These are phyloP conservation scores for Ernsta delagoae DNA, from an alignment of 2,888 invertebrate genomes.

Conservation along the genomic window DNA sequence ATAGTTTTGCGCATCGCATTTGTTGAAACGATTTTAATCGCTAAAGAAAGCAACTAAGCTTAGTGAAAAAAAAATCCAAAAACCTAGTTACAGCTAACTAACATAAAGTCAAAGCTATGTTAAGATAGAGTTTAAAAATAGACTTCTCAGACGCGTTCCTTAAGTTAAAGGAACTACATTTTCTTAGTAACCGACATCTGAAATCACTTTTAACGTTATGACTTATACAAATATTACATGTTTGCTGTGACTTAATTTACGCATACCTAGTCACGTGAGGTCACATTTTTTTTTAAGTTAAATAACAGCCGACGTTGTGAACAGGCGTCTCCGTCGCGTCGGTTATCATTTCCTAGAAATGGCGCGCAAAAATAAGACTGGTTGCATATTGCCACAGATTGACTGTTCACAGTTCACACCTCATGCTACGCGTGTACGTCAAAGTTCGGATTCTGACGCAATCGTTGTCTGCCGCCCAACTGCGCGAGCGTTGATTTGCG, in stretches of 20 bases:
- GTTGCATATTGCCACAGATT: slow-evolving; percentile 45
- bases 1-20: too few species aligned
- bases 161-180: too few species aligned
- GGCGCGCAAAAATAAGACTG: slow-evolving; percentile 34
- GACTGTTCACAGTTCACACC: slow-evolving; percentile 44
- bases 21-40: too few species aligned
- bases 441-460: slow-evolving; percentile 48
- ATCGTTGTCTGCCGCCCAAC: slow-evolving; percentile 37
- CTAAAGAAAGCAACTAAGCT: too few species aligned
- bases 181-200: neutral
- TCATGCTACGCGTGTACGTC: slow-evolving; percentile 47
- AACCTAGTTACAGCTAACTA: too few species aligned
- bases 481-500: slow-evolving; percentile 22
- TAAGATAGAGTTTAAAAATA: too few species aligned
- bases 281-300: slow-evolving; percentile 23
- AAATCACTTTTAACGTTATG: neutral
- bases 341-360: slow-evolving; percentile 34
- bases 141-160: too few species aligned
- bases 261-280: slow-evolving; percentile 11
- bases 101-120: too few species aligned
- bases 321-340: slow-evolving; percentile 6
- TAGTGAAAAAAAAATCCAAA: too few species aligned
- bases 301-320: slow-evolving; percentile 22
- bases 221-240: slow-evolving; percentile 1
- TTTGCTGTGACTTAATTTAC: slow-evolving; percentile 18